Conservation (phyloP, 2,797 vertebrate genomes). For the Pseudochirops corinnae region DNA sequence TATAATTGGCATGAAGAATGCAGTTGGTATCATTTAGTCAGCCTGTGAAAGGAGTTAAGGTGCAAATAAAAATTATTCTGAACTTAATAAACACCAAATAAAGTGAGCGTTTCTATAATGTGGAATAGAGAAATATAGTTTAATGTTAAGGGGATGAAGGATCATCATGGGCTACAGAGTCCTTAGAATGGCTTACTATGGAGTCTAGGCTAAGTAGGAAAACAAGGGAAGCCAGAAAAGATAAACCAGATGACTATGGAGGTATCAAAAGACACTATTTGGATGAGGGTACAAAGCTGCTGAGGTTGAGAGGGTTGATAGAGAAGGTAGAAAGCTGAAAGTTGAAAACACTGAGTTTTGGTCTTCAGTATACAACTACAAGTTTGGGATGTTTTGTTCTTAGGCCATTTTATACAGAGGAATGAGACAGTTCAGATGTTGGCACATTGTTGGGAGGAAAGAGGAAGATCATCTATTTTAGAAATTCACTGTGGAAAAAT, state of each 20-base stretch:
- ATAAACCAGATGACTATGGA: not conserved
- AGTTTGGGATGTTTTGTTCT: not conserved
- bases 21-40: not conserved
- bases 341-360: not conserved
- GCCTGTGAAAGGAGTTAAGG: not conserved
- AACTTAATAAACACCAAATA: not conserved
- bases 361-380: not conserved
- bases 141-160: not conserved
- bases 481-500: not conserved
- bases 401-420: not conserved
- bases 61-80: not conserved
- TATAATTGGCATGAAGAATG: not conserved
- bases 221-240: not conserved
- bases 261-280: not conserved
- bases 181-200: not conserved
- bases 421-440: not conserved
- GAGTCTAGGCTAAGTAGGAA: not conserved
- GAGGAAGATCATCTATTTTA: not conserved
- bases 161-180: not conserved
- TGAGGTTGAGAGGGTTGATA: not conserved
- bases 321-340: not conserved
- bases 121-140: not conserved
- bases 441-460: not conserved
- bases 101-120: not conserved
- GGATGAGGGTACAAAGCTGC: not conserved